Evolutionary conservation across 2,888 invertebrate species (phyloP), one percentile per base, ranked within the genome.

Genomic region (Neocrepidodera transversa): DNA sequence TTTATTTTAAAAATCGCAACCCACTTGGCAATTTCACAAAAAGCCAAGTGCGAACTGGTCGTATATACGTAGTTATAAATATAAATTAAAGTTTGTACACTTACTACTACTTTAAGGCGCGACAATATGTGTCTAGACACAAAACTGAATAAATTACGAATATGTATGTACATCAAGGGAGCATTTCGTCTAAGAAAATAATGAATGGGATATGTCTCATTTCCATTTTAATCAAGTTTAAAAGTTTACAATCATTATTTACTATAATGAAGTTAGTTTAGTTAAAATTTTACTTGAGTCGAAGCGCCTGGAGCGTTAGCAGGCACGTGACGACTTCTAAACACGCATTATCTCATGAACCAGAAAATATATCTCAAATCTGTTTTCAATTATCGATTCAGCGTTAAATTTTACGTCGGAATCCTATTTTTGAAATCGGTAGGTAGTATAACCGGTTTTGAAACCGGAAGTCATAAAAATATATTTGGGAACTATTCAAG

Each of bases 121-220:
- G 8, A 2, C 8, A 42, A 10, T 18, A 42, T 18, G 42, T 18
- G 42, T 42, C 42, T 42, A 42, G 42, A 42, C 42, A 18, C 3
- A 42, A 42, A 17, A 42, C 3, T 20, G 42, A 42, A 42, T 42
- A 42, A 17, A 40, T 42, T 11, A 42, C n/a, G 17, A 38, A 38
- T 16, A 8, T 16, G 17, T 38, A 16, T 38, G 38, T 38, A 14
- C 17, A 17, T 8, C 14, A 17, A 14, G 13, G 16, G 35, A 35
- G 35, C 14, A 16, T 38, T 17, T 16, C 17, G 17, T 38, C 16
- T 38, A 7, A 38, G 14, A 38, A 38, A 38, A 38, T 38, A 17
- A 14, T 38, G 38, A 2, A 28, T 16, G 13, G 5, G 1, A 23
- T 23, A 36, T 11, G 11, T 10, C 36, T 36, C 13, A 36, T 36